Evolutionary conservation across 2,888 invertebrate genomes (phyloP).

Genomic region (Gastracanthus pulcherrimus): DNA sequence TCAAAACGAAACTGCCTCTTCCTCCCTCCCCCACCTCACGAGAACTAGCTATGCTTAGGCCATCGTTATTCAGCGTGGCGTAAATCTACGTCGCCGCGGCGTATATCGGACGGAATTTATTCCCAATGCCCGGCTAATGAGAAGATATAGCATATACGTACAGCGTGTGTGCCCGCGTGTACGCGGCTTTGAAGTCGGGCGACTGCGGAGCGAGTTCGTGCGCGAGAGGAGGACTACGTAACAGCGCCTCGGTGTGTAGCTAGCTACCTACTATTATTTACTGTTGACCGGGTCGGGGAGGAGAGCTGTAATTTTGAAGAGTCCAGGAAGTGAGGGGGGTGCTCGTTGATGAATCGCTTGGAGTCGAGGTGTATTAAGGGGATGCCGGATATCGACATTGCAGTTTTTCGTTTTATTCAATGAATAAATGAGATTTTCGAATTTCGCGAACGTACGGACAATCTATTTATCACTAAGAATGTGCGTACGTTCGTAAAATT

Average conservation of each 20-base stretch:
- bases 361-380: not conserved
- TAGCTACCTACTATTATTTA: constrained; percentile 41
- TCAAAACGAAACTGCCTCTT: constrained; percentile 37
- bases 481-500: too few relatives aligned
- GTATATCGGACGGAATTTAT: constrained; percentile 45
- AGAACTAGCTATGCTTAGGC: not conserved
- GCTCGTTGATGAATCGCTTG: not conserved
- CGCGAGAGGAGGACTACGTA: constrained; percentile 8
- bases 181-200: constrained; percentile 9
- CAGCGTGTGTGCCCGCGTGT: not conserved
- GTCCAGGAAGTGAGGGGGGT: not conserved
- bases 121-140: constrained; percentile 52
- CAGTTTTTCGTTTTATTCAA: too few relatives aligned
- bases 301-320: constrained; percentile 22
- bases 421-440: too few relatives aligned
- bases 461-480: too few relatives aligned
- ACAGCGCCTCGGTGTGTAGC: not conserved
- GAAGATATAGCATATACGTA: constrained; percentile 44
- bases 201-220: not conserved
- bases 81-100: constrained; percentile 43
- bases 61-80: constrained; percentile 28
- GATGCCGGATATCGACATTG: too few relatives aligned
- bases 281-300: not conserved
- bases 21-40: not conserved
- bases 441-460: too few relatives aligned